Base-by-base conservation (phyloP, 2,113 vertebrate species). In the Xyliphius kryptos region DNA sequence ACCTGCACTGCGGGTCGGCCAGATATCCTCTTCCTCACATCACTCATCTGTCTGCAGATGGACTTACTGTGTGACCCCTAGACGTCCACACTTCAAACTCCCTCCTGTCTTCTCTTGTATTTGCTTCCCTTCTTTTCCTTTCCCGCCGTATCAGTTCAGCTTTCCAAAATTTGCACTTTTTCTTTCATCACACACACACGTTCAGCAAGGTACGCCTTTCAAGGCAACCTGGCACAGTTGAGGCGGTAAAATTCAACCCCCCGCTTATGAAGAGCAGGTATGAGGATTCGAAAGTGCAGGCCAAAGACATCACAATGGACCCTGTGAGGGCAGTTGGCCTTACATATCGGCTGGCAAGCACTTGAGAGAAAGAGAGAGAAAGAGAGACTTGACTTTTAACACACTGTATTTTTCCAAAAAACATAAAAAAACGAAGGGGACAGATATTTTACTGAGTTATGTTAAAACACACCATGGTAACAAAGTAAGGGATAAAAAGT, bases 341-440 rank as follows among this genome's bases (percentile, higher is more conserved):
- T 67, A 51, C 77, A 79, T 73, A 81, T n/a, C n/a, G n/a, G n/a
- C 76, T 86, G 84, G 86, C 79, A 86, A 80, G 57, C 40, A 67
- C 68, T 9, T n/a, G 44, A 41, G 54, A 65, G 20, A 49, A 41
- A 48, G 36, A 56, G 50, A 60, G 50, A 53, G 53, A 55, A n/a
- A n/a, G n/a, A n/a, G n/a, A n/a, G n/a, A n/a, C n/a, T n/a, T n/a
- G n/a, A n/a, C n/a, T n/a, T n/a, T n/a, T n/a, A n/a, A n/a, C n/a
- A n/a, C n/a, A n/a, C n/a, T n/a, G n/a, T n/a, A n/a, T n/a, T n/a
- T n/a, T n/a, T n/a, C n/a, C n/a, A n/a, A n/a, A n/a, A n/a, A n/a
- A n/a, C n/a, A n/a, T n/a, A n/a, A n/a, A n/a, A n/a, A n/a, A n/a
- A n/a, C n/a, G n/a, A n/a, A n/a, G n/a, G n/a, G n/a, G n/a, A n/a